A percentile compares a stretch with the other conserved stretches of the same genome.
Conservation (phyloP, 2,888 invertebrate genomes). For the Nomada flava region DNA sequence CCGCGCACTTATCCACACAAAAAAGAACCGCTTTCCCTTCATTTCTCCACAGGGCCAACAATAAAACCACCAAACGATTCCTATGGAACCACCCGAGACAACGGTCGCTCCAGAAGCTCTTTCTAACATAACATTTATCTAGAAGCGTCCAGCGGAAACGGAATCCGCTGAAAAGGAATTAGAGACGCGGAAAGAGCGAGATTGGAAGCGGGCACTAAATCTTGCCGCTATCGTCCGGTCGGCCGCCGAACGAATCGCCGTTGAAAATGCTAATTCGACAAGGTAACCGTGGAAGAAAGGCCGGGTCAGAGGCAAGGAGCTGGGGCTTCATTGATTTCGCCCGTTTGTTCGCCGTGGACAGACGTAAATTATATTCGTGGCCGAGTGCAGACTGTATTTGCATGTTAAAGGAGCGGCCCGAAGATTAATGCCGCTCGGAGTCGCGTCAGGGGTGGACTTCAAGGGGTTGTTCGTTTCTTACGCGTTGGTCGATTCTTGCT, state of each 20-base stretch:
- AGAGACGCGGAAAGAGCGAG: constrained; percentile 7
- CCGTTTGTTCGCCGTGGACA: constrained; percentile 59
- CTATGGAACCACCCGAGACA: not conserved
- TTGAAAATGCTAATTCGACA: constrained; percentile 64
- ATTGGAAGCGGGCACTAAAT: constrained; percentile 39
- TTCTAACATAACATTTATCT: constrained; percentile 17
- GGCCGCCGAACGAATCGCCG: constrained; percentile 40
- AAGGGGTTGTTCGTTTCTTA: not conserved
- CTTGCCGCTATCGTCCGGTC: constrained; percentile 40
- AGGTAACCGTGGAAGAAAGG: constrained; percentile 43
- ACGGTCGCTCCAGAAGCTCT: not conserved
- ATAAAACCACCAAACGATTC: not conserved
- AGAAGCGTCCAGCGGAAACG: not conserved
- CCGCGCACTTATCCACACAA: not conserved
- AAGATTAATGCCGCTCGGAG: constrained; percentile 48
- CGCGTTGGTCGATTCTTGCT: no score
- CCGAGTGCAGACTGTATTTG: constrained; percentile 54
- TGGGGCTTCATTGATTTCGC: constrained; percentile 63
- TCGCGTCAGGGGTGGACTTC: not conserved
- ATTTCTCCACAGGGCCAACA: not conserved
- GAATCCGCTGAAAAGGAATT: constrained; percentile 29
- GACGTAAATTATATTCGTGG: constrained; percentile 67
- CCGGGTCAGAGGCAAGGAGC: constrained; percentile 44
- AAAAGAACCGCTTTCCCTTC: not conserved
- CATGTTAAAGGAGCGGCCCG: constrained; percentile 46